Base-by-base conservation (phyloP, 2,797 vertebrate species). In the Chromis chromis region DNA sequence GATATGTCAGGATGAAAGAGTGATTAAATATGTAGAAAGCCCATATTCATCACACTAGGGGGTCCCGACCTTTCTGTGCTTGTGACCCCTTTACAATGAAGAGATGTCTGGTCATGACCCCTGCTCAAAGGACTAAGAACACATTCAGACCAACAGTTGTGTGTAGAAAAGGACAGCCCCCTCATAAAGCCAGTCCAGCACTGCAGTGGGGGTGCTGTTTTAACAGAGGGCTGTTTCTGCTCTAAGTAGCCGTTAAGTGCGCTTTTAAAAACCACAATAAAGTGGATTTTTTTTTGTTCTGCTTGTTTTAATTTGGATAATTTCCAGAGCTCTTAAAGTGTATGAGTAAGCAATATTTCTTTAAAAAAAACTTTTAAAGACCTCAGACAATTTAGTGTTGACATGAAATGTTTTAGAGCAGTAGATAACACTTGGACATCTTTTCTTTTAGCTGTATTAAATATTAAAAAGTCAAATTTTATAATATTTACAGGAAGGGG, bases 11-110 rank as follows among this genome's bases (percentile, higher is more conserved):
- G 28, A 27, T 52, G 40, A 54, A 54, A 42, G 25, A 13, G 16
- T 12, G 52, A 59, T 24, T 49, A 16, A 71, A 73, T 21, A 59
- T 11, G 13, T 5, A 59, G 27, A 31, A 40, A 65, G 53, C 4
- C 11, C 10, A 17, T 49, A 22, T 57, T 65, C 5, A 60, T 4
- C 4, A 14, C 24, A 46, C 1, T 6, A 53, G 12, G 14, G 13
- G 14, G n/a, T 53, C 7, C 19, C 12, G 5, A 52, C 3, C 4
- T 33, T 40, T 36, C 39, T 42, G 25, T 14, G 39, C 17, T 53
- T 0, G 0, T 52, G 14, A 63, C 19, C 16, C 9, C 21, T 36
- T 33, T 27, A 60, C 56, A 71, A 64, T 16, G 1, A 69, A 56
- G 22, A 21, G 46, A 21, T 19, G 31, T 42, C 31, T 49, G 21